Base-by-base conservation (phyloP, 2,888 invertebrate genomes). In the Portevinia maculata region DNA sequence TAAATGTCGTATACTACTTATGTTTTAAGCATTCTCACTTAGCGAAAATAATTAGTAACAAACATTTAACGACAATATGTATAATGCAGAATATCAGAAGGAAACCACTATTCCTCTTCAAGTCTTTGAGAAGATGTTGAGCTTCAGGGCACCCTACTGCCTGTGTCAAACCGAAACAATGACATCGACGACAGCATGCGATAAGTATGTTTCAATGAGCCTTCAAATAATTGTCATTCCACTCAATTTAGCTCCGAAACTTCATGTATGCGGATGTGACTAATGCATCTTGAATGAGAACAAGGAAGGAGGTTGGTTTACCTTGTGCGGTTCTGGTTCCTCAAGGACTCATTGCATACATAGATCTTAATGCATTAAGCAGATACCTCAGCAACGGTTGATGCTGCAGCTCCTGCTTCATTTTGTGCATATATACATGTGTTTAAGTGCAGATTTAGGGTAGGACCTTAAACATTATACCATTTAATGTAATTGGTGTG, bases 161-260 rank as follows among this genome's bases (percentile, higher is more conserved):
- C 39, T 11, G 37, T 55, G 50, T 64, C 59, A 59, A 65, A 71
- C 39, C 15, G 41, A 65, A 69, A 28, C 67, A 69, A 59, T 48
- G 79, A 60, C 65, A 60, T 55, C 67, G 73, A 60, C 76, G 70
- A 70, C 57, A 64, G 64, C 53, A 65, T 55, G 30, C 50, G 64
- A 76, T 76, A 76, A 76, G 81, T 71, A 71, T 65, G 65, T 84
- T 75, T 79, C 85, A 85, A 85, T 84, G 84, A 79, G 85, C 84
- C 75, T 74, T 81, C 76, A 84, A 85, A 85, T 85, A 75, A 84
- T 81, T 84, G 84, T 75, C 81, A 84, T 84, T 84, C 74, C 81
- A 81, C 78, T 81, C 81, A 85, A 84, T 84, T 84, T 84, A 78
- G 76, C 83, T 67, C 65, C 76, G 59, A 44, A 52, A 67, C 74